Evolutionary conservation across 2,113 vertebrate species (phyloP), one percentile per base, ranked within the genome.

Genomic region (Apodemus sylvaticus): DNA sequence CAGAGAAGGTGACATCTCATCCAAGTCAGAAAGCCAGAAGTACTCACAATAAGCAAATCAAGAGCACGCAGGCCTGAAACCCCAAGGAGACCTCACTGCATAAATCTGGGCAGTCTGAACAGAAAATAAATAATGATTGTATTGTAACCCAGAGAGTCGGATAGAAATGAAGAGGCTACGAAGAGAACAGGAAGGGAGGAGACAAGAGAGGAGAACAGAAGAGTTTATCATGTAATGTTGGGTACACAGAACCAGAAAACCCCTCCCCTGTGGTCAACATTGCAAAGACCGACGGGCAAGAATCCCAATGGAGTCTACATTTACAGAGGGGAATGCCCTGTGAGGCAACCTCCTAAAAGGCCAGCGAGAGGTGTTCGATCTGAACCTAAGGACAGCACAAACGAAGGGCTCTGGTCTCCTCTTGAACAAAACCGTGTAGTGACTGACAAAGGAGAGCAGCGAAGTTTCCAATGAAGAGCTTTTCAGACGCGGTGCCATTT

Each of bases 301-400:
- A 86, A n/a, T 78, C 36, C 62, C 8, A 31, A 36, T 7, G 26
- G 73, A 53, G 11, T 19, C 26, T 39, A 34, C 66, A 36, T 7
- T 34, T 34, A 1, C 13, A 7, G n/a, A 39, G 2, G 7, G n/a
- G 29, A 3, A 7, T 7, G 36, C 1, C 22, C 55, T 51, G 26
- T 4, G 5, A 86, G n/a, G n/a, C n/a, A n/a, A n/a, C n/a, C 9
- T 26, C 22, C 12, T 48, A 91, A 70, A 51, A 2, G 24, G 20
- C 68, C 22, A n/a, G 78, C 24, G 3, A 24, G 29, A 51, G 36
- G 8, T 14, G 34, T 11, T 13, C 8, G 17, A 42, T 36, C 42
- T 36, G 62, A 76, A 71, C 17, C 24, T 39, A 68, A 93, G 70
- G 81, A n/a, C 31, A 71, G 8, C 1, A 71, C 39, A 51, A 48